These are phyloP conservation scores for Amniataba percoides DNA, from an alignment of 2,797 vertebrate species.

Conservation along the genomic window DNA sequence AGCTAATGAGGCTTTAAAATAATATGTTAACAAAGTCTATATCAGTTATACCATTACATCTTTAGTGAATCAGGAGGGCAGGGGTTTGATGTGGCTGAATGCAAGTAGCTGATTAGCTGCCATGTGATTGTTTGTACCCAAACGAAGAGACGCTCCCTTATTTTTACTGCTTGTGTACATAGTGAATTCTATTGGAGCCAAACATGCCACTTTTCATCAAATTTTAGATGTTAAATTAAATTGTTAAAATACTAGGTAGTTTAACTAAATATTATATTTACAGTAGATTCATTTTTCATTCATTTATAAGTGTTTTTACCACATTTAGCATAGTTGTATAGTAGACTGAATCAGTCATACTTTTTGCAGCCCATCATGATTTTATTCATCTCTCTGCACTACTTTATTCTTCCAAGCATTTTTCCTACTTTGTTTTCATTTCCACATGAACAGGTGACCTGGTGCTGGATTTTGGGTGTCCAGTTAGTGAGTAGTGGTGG, in stretches of 20 bases:
- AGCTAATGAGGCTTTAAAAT: no score
- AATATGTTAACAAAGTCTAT: no score
- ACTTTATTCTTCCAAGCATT: not conserved
- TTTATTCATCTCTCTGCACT: not conserved
- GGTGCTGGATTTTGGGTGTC: conserved; percentile 9
- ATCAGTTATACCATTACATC: no score
- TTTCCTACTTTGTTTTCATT: not conserved
- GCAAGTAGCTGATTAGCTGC: no score
- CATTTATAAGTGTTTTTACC: not conserved
- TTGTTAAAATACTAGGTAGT: not conserved
- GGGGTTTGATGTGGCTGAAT: no score
- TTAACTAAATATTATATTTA: not conserved
- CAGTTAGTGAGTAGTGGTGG: conserved; percentile 28
- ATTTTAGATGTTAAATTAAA: not conserved
- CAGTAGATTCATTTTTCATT: not conserved
- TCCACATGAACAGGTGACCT: not conserved
- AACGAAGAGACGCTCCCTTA: no score
- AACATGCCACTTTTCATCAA: not conserved
- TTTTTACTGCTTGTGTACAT: not conserved
- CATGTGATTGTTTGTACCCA: no score
- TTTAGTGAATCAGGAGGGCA: no score
- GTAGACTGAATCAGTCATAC: not conserved
- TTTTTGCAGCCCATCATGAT: not conserved
- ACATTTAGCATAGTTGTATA: not conserved
- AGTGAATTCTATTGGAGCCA: not conserved